These are phyloP conservation scores for Pampusana beccarii DNA, from an alignment of 2,113 vertebrate genomes.

Conservation along the genomic window DNA sequence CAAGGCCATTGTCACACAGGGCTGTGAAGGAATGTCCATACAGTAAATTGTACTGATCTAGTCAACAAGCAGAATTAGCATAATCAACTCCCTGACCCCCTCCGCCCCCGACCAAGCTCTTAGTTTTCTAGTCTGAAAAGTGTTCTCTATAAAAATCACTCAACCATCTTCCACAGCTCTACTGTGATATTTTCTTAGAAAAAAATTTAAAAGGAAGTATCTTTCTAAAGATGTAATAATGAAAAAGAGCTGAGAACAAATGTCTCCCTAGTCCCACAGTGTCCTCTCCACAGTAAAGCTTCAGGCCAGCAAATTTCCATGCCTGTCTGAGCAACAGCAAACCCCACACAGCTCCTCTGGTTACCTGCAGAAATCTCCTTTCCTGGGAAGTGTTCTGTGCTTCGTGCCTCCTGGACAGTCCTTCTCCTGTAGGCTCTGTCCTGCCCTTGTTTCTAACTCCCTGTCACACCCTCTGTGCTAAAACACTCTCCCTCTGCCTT, in stretches of 20 bases:
- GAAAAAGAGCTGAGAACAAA: background rate
- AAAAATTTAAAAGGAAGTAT: background rate
- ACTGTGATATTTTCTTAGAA: background rate
- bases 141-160: background rate
- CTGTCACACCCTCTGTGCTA: background rate
- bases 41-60: background rate
- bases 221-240: background rate
- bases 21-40: background rate
- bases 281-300: background rate
- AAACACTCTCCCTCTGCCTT: background rate
- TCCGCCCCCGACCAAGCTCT: background rate
- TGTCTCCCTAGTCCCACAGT: background rate
- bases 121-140: background rate
- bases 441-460: background rate
- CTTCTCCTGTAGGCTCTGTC: background rate
- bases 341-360: background rate
- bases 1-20: background rate
- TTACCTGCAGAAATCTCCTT: background rate
- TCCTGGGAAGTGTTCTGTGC: background rate
- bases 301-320: background rate
- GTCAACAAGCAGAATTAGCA: background rate
- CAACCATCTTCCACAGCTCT: background rate
- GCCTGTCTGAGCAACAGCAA: background rate
- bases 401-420: background rate
- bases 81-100: background rate